Evolutionary conservation across 2,113 vertebrate genomes (phyloP).

Genomic region (Uria aalge): DNA sequence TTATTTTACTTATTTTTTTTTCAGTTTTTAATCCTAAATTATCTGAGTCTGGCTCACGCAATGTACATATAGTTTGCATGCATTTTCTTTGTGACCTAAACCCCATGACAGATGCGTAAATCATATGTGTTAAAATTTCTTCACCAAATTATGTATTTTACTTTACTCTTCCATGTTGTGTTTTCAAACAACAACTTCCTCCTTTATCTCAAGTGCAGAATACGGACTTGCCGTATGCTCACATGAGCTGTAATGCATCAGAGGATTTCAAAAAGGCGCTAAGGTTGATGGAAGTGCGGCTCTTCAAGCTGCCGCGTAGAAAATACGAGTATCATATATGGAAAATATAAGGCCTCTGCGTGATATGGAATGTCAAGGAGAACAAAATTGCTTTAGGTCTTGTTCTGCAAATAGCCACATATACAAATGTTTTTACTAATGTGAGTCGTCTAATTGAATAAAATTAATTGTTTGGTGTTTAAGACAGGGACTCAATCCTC

Average conservation of each 20-base stretch:
- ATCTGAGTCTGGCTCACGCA: not conserved
- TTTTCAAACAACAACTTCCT: not conserved
- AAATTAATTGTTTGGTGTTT: not conserved
- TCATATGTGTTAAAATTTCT: not conserved
- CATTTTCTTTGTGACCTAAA: not conserved
- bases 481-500: not conserved
- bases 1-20: conserved; percentile 36
- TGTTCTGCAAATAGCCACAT: not conserved
- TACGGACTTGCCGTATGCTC: not conserved
- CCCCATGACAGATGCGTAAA: not conserved
- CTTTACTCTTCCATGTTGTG: not conserved
- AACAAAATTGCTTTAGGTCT: not conserved
- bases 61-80: not conserved
- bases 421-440: not conserved
- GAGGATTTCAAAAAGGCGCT: not conserved
- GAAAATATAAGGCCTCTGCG: not conserved
- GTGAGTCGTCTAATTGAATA: not conserved
- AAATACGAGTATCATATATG: not conserved
- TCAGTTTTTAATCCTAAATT: conserved; percentile 16
- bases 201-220: not conserved
- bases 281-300: not conserved
- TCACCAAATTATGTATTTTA: not conserved
- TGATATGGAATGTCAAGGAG: not conserved
- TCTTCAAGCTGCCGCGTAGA: not conserved
- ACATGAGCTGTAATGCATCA: not conserved